Evolutionary conservation across 53 echinoderm and acorn worm genomes (phyloP), one percentile per base, ranked within the genome.

Genomic region (Arbacia lixula): DNA sequence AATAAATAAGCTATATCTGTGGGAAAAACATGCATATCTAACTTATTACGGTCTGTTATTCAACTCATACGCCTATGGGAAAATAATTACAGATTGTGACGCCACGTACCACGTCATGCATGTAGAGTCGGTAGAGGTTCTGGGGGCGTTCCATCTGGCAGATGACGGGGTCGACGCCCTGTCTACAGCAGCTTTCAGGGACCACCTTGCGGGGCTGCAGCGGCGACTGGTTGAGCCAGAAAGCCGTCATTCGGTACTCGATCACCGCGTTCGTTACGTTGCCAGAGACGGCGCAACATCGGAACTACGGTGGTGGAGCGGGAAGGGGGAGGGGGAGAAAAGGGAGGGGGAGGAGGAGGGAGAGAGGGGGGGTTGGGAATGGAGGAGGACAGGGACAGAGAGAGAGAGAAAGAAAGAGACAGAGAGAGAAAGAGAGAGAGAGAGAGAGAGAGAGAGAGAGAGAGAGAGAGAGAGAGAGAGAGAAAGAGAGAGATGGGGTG

Each of bases 201-300:
- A 91, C 91, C 25, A 79, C 63, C 8, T 64, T 63, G 12, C 82
- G 62, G 16, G 82, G 43, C 46, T 63, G 33, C 20, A 42, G 16
- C n/a, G 63, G 62, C 3, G 62, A 42, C 50, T 81, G 82, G 46
- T 64, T 42, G 17, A 63, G n/a, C 62, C 62, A 86, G 84, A 86
- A 92, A 1, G 25, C 39, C 17, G 89, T 84, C 68, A 36, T 39
- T 52, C 74, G 56, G 25, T 84, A 92, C 53, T 86, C 50, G 28
- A 71, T 28, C 36, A 83, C 83, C 0, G 83, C 92, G 0, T 83
- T 87, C 26, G 52, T 51, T 3, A 37, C 53, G 33, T 75, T 50
- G 1, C 87, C 89, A 6, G n/a, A 28, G 17, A 86, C 43, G 16
- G 87, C 87, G 38, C 92, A 92, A 53, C 92, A 92, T 53, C 90